Evolutionary conservation across 2,888 invertebrate genomes (phyloP).

Genomic region (Pachydiplax longipennis): DNA sequence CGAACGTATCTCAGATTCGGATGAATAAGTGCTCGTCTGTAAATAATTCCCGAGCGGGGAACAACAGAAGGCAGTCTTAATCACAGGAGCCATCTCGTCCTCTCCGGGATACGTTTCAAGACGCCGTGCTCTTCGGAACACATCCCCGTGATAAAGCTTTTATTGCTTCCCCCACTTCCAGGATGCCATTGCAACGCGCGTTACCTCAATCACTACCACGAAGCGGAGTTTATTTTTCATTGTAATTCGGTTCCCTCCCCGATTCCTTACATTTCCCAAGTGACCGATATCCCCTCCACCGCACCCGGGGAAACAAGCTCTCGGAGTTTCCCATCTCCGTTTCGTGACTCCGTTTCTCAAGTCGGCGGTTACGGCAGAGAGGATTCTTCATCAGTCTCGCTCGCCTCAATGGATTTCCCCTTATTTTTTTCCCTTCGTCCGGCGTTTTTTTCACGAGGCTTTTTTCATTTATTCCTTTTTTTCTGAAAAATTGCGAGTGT

Average conservation of each 20-base stretch:
- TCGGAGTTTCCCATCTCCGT: not conserved
- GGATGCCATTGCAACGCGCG: not conserved
- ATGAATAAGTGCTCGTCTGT: no score
- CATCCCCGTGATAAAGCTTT: not conserved
- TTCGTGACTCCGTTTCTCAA: constrained; percentile 1
- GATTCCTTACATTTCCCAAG: not conserved
- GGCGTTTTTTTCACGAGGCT: not conserved
- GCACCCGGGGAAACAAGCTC: not conserved
- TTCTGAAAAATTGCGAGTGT: no score
- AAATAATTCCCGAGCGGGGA: no score
- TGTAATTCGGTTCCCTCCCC: not conserved
- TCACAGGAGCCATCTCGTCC: no score
- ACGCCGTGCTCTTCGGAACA: not conserved
- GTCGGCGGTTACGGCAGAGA: not conserved
- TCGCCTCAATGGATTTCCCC: constrained; percentile 20
- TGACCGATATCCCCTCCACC: not conserved
- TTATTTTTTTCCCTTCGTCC: not conserved
- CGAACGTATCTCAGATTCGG: no score
- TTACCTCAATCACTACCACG: not conserved
- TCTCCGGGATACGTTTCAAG: no score
- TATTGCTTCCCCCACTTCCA: not conserved
- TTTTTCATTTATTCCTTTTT: not conserved
- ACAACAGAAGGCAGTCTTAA: no score
- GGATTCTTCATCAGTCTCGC: constrained; percentile 27
- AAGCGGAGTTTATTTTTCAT: not conserved